Evolutionary conservation across 2,888 invertebrate species (phyloP), one percentile per base, ranked within the genome.

Genomic region (Pasiphila rectangulata): DNA sequence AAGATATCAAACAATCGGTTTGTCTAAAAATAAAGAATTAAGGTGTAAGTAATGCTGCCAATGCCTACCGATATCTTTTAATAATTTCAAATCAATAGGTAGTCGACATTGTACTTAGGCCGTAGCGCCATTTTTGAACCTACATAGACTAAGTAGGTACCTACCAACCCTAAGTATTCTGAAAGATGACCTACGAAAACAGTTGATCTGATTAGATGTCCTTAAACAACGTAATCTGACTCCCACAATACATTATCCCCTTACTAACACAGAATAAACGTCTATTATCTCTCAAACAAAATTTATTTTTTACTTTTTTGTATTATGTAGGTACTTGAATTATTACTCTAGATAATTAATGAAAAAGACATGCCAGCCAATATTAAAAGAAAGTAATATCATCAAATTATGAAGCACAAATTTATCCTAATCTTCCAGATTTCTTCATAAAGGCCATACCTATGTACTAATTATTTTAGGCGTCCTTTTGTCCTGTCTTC

Each of bases 401-500:
- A 24, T 29, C 17, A 48, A 36, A 53, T 38, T 46, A 54, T 58
- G 52, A 62, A 69, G 73, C 74, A 76, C 72, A 73, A 75, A 70
- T 61, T 29, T 69, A 63, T 69, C 66, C 61, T 52, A 48, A 61
- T 61, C 64, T 68, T 68, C 64, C 64, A 64, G 59, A 59, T 54
- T 54, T 52, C 54, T 60, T 54, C 0, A 62, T 61, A 57, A 65
- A 61, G 50, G 55, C 63, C 47, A 57, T 55, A 61, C 59, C 52
- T 46, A 47, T 54, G 58, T 39, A 35, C 13, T 16, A 46, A 43
- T n/a, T 59, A 60, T 56, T 61, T 63, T 58, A 63, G 51, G 54
- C 54, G 43, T 44, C 45, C 57, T 54, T 17, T 17, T 69, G 61
- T 67, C 60, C 67, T 62, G 75, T 81, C 81, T 83, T 81, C 79